A percentile compares a stretch with the other conserved stretches of the same genome.
These are phyloP conservation scores for Ferrisia virgata DNA, from an alignment of 2,888 invertebrate genomes.

Conservation along the genomic window DNA sequence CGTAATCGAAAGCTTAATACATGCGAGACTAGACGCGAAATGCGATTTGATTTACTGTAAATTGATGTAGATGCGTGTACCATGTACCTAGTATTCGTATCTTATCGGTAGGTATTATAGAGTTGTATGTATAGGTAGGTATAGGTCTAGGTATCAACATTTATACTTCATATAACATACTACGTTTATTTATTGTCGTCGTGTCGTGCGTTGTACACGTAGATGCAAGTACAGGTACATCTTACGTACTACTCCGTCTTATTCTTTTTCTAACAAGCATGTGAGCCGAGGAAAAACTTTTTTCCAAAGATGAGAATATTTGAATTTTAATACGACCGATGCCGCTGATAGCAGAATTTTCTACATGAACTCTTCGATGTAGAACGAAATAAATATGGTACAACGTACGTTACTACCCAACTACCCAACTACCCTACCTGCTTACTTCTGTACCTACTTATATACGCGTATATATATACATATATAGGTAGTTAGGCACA, in stretches of 20 bases:
- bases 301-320: slow-evolving; percentile 5
- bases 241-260: background rate
- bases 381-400: background rate
- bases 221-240: no score
- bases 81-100: no score
- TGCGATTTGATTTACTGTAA: background rate
- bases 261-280: background rate
- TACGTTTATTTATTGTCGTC: no score
- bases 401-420: no score
- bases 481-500: no score
- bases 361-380: background rate
- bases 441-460: background rate
- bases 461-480: background rate
- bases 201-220: background rate
- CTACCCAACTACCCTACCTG: background rate
- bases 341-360: background rate
- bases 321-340: slow-evolving; percentile 2
- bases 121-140: no score
- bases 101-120: no score
- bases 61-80: no score
- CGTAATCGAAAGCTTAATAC: background rate
- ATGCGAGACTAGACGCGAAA: background rate
- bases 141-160: no score
- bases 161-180: no score
- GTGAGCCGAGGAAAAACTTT: background rate